Percentiles rank a stretch among this genome's conserved stretches.
phyloP scores from a whole-genome alignment of 2,888 invertebrate genomes.

The Acleris literana region DNA sequence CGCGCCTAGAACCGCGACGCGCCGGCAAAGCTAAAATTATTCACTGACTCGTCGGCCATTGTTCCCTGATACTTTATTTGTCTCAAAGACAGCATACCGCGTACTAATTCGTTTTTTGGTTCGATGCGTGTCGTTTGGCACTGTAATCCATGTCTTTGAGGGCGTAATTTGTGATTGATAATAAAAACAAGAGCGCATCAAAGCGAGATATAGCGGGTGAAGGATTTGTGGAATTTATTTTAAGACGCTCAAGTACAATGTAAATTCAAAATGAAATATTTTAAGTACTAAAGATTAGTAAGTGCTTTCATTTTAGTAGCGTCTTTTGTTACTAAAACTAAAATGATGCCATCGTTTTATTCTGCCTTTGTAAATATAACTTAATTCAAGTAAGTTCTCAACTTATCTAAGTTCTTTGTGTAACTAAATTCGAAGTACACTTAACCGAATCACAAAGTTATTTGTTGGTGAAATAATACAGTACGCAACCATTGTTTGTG shows the following conservation, averaged over 20 bases:
- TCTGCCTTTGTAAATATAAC: too few species aligned
- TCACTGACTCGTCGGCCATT: conserved; percentile 76
- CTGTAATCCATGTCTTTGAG: conserved; percentile 65
- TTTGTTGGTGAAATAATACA: conserved; percentile 1
- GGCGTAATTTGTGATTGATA: conserved; percentile 70
- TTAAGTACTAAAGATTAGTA: too few species aligned
- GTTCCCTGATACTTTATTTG: conserved; percentile 81
- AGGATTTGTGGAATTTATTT: conserved; percentile 26
- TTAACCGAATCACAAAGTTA: too few species aligned
- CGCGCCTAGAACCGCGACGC: conserved; percentile 52
- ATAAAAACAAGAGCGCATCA: conserved; percentile 60
- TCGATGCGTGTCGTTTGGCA: conserved; percentile 66
- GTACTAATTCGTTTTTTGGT: conserved; percentile 63
- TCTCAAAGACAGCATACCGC: conserved; percentile 46
- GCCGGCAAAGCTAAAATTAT: conserved; percentile 77
- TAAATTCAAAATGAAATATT: background rate
- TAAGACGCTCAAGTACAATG: conserved; percentile 1
- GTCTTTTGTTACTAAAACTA: too few species aligned
- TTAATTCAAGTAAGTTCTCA: too few species aligned
- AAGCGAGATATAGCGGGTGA: conserved; percentile 43
- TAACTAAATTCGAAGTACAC: too few species aligned
- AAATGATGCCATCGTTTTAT: too few species aligned
- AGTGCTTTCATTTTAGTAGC: too few species aligned
- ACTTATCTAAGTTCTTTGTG: too few species aligned
- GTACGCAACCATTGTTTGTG: conserved; percentile 2